A percentile compares a stretch with the other conserved stretches of the same genome.
Conservation (phyloP, 2,888 invertebrate species). For the Drosophila gaucha region DNA sequence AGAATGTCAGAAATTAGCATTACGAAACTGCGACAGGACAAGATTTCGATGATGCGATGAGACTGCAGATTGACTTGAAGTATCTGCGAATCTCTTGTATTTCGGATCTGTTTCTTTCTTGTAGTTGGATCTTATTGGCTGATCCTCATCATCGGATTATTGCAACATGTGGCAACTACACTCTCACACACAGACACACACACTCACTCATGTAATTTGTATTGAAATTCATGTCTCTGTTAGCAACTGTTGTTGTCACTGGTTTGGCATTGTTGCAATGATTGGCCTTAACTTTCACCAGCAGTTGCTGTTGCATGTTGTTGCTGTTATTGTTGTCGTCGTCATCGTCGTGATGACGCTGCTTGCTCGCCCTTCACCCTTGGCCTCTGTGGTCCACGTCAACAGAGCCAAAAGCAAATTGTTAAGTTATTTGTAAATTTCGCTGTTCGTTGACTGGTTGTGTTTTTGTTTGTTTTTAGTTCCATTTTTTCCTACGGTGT, state of each 20-base stretch:
- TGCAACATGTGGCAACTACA: conserved; percentile 27
- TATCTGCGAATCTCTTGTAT: conserved; percentile 49
- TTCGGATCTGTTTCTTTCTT: conserved; percentile 43
- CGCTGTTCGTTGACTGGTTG: conserved; percentile 53
- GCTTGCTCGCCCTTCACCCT: conserved; percentile 54
- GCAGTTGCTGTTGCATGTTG: conserved; percentile 13
- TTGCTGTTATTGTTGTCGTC: conserved; percentile 23
- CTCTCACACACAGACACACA: conserved; percentile 6
- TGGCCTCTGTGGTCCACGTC: conserved; percentile 40
- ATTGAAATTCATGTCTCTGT: conserved; percentile 80
- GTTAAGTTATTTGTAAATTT: conserved; percentile 79
- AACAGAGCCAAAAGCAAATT: conserved; percentile 74
- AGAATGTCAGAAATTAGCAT: conserved; percentile 69
- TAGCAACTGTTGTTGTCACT: conserved; percentile 65
- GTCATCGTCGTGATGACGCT: conserved; percentile 72
- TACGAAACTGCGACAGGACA: conserved; percentile 25
- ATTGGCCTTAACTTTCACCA: conserved; percentile 79
- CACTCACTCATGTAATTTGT: conserved; percentile 14
- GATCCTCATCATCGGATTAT: conserved; percentile 40
- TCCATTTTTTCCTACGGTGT: conserved; percentile 1
- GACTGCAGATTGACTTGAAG: conserved; percentile 28
- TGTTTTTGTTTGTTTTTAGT: conserved; percentile 24
- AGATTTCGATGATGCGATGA: conserved; percentile 3
- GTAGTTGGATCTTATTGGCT: conserved; percentile 21
- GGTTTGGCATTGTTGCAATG: conserved; percentile 62